Percentiles rank a stretch among this genome's conserved stretches.
Evolutionary conservation across 2,888 invertebrate species (phyloP).

Genomic region (Cotesia congregata): DNA sequence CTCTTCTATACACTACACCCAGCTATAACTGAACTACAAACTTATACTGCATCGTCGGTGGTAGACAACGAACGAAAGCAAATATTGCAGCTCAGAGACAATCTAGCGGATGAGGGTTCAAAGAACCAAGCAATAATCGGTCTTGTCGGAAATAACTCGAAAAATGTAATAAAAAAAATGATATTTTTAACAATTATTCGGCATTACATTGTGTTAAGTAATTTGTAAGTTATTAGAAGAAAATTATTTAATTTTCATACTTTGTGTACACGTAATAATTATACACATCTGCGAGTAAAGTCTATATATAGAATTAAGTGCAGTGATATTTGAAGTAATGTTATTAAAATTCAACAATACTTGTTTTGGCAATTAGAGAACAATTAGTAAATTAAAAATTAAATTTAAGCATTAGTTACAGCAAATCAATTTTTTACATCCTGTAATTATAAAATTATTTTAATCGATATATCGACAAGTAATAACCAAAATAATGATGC

Average conservation of each 20-base stretch:
- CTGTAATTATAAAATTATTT: too few relatives aligned
- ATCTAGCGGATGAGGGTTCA: not conserved
- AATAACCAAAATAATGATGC: not conserved
- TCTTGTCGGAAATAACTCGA: slow-evolving; percentile 14
- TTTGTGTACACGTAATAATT: too few relatives aligned
- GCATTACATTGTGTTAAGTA: not conserved
- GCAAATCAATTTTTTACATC: too few relatives aligned
- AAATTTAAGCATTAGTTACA: too few relatives aligned
- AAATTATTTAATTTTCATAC: too few relatives aligned
- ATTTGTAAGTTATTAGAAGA: too few relatives aligned
- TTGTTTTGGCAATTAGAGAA: too few relatives aligned
- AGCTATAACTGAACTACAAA: not conserved
- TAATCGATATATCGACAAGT: not conserved
- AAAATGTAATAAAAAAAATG: not conserved
- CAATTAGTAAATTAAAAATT: too few relatives aligned
- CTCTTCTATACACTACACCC: not conserved
- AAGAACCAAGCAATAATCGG: not conserved
- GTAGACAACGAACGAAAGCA: not conserved
- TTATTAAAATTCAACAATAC: too few relatives aligned
- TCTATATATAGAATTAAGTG: too few relatives aligned
- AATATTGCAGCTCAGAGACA: not conserved
- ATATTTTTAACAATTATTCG: slow-evolving; percentile 3
- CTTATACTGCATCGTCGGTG: not conserved
- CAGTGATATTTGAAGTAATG: too few relatives aligned
- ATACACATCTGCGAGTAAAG: too few relatives aligned